phyloP scores from a whole-genome alignment of 2,113 vertebrate species.

The Dasyprocta punctata region DNA sequence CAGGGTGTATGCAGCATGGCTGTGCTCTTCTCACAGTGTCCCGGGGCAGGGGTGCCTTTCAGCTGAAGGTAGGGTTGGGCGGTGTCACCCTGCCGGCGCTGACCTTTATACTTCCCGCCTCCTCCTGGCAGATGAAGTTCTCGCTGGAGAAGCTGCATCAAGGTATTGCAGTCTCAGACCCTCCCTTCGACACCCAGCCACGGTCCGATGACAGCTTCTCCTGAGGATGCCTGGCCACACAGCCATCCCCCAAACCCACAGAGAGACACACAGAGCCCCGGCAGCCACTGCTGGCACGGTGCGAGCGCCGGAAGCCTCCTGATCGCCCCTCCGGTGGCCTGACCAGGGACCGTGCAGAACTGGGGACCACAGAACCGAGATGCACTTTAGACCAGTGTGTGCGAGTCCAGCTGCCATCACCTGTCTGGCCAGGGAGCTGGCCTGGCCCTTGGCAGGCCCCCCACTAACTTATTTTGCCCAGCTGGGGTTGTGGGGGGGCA shows the following conservation, averaged over 20 bases:
- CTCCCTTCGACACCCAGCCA: constrained; percentile 82
- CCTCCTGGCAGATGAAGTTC: constrained; percentile 90
- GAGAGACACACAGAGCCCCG: constrained; percentile 58
- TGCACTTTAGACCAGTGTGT: constrained; percentile 75
- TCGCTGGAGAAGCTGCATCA: constrained; percentile 93
- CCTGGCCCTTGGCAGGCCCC: constrained; percentile 6
- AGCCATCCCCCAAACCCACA: neutral
- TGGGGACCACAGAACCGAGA: constrained; percentile 65
- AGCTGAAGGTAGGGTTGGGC: accelerated
- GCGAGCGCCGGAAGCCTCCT: constrained; percentile 53
- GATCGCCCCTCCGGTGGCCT: neutral
- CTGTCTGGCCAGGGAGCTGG: constrained; percentile 59
- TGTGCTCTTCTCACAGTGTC: neutral
- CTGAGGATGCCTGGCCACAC: constrained; percentile 16
- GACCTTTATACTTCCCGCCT: neutral
- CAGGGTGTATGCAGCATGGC: neutral
- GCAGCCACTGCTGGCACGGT: constrained; percentile 78
- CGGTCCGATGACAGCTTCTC: constrained; percentile 67
- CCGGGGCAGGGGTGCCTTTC: neutral
- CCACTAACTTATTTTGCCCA: constrained; percentile 72
- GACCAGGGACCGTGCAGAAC: neutral
- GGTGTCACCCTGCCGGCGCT: accelerated
- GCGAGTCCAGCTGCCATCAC: constrained; percentile 10
- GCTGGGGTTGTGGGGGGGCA: constrained; percentile 37
- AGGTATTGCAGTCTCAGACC: constrained; percentile 89